Conservation (phyloP, 2,797 vertebrate genomes). For the Myioborus melanocephalus region DNA sequence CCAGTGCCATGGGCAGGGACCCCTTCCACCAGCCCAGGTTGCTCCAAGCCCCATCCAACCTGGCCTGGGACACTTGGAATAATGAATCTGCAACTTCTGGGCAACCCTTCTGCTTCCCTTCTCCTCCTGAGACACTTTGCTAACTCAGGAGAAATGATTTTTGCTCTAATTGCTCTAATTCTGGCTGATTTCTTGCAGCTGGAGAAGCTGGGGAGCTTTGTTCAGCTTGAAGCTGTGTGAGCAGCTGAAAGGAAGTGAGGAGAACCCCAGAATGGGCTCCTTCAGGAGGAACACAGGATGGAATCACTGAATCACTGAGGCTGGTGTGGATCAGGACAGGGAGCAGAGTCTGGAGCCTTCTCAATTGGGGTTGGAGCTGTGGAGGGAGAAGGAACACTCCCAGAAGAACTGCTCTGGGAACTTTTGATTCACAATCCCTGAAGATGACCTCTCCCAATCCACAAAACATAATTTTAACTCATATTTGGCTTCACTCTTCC, state of each 20-base stretch:
- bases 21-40: accelerated
- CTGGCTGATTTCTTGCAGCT: background rate
- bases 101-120: background rate
- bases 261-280: background rate
- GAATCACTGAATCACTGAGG: accelerated
- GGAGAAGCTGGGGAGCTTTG: background rate
- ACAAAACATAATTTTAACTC: background rate
- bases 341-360: accelerated
- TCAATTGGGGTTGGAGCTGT: accelerated
- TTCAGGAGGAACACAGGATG: accelerated
- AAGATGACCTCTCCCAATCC: accelerated
- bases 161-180: background rate
- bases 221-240: background rate
- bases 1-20: background rate
- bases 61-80: background rate
- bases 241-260: background rate
- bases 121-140: background rate
- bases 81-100: background rate
- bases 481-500: accelerated
- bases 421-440: accelerated
- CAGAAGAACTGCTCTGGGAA: accelerated
- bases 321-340: background rate
- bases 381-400: background rate
- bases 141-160: background rate
- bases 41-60: background rate